Base-by-base conservation (phyloP, 2,888 invertebrate genomes). In the Gibbula magus region DNA sequence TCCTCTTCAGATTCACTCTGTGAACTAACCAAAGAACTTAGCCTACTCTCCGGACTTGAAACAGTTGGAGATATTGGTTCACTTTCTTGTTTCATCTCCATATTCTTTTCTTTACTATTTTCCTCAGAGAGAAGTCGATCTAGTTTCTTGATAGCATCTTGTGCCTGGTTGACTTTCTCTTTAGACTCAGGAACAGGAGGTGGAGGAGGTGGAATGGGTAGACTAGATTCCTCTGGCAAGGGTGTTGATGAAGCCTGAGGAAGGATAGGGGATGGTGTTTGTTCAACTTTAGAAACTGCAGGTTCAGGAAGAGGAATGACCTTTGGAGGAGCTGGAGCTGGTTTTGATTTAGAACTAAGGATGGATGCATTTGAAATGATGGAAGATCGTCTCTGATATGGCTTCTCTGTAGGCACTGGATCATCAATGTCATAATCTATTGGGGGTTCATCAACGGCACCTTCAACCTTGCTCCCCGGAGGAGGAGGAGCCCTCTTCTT, bases 401-500 rank as follows among this genome's bases (percentile, higher is more conserved):
- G 29, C 16, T 56, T 51, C 13, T 2, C 77, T 45, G 5, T 39
- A 73, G 39, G 39, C 32, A 39, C 39, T 53, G 13, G 52, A n/a
- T 13, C n/a, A n/a, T 86, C 86, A 75, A 87, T 82, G 32, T 89
- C 87, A 83, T 89, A 89, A 75, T 89, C 89, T n/a, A 82, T 82
- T 10, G 87, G 88, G 0, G 89, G 89, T 25, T 89, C 88, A 75
- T 82, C 78, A 22, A 85, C 74, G 8, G 32, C 70, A 35, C 54
- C 52, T 0, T 70, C 39, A 0, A 20, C 25, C 10, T 52, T 81
- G 56, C 16, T 73, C 0, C 78, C 75, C 13, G 89, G 89, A n/a
- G 90, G 90, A 0, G 86, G 81, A 0, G 89, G 89, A 0, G 90
- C 89, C 39, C 83, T 82, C 73, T 89, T 88, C 82, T 90, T 90